phyloP scores from a whole-genome alignment of 2,797 vertebrate genomes.

The Alca torda region DNA sequence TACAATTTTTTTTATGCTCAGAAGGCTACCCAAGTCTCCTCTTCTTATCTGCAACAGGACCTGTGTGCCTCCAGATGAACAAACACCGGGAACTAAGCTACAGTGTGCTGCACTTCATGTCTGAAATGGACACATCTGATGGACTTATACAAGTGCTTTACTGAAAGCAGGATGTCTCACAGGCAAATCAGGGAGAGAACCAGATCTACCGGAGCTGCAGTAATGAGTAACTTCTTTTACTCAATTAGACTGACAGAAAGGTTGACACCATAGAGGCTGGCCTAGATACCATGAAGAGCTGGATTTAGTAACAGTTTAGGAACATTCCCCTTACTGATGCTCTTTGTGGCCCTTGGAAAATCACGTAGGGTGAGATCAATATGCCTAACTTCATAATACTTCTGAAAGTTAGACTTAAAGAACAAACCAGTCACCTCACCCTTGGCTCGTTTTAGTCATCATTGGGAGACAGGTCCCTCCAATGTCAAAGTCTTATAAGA shows the following conservation, averaged over 20 bases:
- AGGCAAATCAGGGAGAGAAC: neutral
- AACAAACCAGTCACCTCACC: neutral
- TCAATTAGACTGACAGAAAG: neutral
- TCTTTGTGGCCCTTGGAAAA: neutral
- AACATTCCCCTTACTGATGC: neutral
- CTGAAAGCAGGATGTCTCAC: neutral
- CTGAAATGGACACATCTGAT: neutral
- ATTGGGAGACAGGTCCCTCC: neutral
- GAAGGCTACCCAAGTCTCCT: neutral
- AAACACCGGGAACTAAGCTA: neutral
- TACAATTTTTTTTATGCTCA: neutral
- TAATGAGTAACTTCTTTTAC: neutral
- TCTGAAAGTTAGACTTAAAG: neutral
- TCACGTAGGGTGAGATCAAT: neutral
- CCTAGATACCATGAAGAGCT: neutral
- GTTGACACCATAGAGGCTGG: neutral
- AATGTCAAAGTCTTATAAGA: neutral
- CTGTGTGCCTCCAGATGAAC: neutral
- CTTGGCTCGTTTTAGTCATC: neutral
- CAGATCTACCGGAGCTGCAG: neutral
- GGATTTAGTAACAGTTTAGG: neutral
- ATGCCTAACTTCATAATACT: neutral
- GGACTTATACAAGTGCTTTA: neutral
- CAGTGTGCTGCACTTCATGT: neutral
- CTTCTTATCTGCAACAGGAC: neutral